Evolutionary conservation across 2,113 vertebrate genomes (phyloP).

Genomic region (Pseudorectes ferrugineus): DNA sequence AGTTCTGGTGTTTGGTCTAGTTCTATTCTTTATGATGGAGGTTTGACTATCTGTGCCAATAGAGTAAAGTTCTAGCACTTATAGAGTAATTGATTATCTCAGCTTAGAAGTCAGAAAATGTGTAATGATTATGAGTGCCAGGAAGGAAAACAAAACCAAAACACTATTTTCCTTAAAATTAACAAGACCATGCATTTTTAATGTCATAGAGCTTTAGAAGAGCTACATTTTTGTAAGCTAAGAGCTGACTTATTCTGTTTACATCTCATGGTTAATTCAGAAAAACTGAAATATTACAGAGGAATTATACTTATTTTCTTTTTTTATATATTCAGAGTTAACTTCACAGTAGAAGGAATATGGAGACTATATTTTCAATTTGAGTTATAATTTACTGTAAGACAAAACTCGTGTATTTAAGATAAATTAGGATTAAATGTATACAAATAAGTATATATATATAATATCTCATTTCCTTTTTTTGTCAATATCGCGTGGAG

Average conservation of each 20-base stretch:
- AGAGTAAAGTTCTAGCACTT: not conserved
- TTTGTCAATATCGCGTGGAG: not conserved
- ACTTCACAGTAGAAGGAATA: not conserved
- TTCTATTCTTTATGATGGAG: accelerated
- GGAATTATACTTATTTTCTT: not conserved
- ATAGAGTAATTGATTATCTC: not conserved
- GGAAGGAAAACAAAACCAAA: not conserved
- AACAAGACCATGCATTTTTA: not conserved
- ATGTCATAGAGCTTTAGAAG: not conserved
- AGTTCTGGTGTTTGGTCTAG: not conserved
- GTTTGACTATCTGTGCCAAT: not conserved
- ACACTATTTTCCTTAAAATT: not conserved
- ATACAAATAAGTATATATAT: not conserved
- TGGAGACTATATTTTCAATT: not conserved
- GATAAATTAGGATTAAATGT: not conserved
- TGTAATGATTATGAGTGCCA: not conserved
- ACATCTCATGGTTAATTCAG: not conserved
- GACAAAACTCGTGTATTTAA: not conserved
- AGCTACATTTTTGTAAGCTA: not conserved
- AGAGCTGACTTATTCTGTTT: not conserved
- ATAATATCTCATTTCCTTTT: not conserved
- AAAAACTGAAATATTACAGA: not conserved
- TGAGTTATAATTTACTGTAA: not conserved
- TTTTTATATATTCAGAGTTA: not conserved
- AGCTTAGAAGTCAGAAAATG: not conserved